Evolutionary conservation across 1,140 invertebrate genomes (phyloP), one percentile per base, ranked within the genome.

Genomic region (Delia radicum): DNA sequence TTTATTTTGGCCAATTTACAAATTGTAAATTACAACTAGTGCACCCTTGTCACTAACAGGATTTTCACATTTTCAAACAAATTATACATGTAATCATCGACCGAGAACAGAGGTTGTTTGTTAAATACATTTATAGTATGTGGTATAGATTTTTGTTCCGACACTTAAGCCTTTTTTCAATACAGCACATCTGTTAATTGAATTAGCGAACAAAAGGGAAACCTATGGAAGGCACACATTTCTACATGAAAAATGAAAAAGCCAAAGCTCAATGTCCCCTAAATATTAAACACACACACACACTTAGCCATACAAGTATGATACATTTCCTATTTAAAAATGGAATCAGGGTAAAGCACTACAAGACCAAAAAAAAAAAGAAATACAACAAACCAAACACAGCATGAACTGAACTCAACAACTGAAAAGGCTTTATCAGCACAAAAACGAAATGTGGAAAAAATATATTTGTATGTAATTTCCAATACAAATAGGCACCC

Each of bases 201-300:
- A 67, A 67, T 67, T 67, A 67, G 28, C 27, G 63, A 15, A 67
- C 63, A 67, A 67, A 67, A 8, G 63, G 63, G 63, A 67, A 67
- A 31, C 63, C 63, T 67, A 67, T 67, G 63, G n/a, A 31, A 67
- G 63, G 28, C 63, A 15, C 63, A 31, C 0, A n/a, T n/a, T 18
- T 18, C 15, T 18, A 67, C 28, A 29, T 10, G 10, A 13, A 29
- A 2, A 31, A 28, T 13, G 15, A n/a, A 67, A 67, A 67, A 67
- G 63, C 29, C 63, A 67, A 67, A 67, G 63, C 63, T 67, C 63
- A 67, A 67, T 67, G 63, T 67, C 63, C 63, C 63, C 63, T 67
- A 67, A 67, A 67, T 31, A 28, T 24, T 13, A 67, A 67, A 67
- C 3, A 67, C 63, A 67, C 27, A 67, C 21, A 24, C 10, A 55